A percentile compares a stretch with the other conserved stretches of the same genome.
Evolutionary conservation across 2,888 invertebrate species (phyloP).

Genomic region (Glyphotaelius pellucidus): DNA sequence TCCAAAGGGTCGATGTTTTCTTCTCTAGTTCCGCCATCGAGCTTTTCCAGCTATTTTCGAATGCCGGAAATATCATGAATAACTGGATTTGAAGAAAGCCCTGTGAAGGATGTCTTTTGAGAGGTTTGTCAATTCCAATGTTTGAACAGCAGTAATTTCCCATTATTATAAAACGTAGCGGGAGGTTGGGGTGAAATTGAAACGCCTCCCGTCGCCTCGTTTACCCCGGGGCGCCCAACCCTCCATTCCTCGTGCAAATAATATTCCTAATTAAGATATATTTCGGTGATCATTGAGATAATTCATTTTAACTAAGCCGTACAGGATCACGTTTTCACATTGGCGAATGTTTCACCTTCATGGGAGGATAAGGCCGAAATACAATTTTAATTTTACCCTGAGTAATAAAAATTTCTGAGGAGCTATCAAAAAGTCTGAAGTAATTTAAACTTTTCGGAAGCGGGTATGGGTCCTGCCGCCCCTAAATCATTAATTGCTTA

Average conservation of each 20-base stretch:
- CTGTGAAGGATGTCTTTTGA: neutral
- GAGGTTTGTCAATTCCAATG: neutral
- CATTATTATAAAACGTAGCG: neutral
- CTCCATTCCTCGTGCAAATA: neutral
- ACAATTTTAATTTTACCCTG: neutral
- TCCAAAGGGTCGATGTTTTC: neutral
- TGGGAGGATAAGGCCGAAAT: neutral
- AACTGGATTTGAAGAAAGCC: neutral
- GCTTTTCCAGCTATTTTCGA: neutral
- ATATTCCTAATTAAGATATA: slow-evolving; percentile 13
- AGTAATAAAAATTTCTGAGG: too few species aligned
- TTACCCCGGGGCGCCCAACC: neutral
- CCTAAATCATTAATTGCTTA: too few species aligned
- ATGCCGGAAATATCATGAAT: neutral
- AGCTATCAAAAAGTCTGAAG: too few species aligned
- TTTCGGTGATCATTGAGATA: neutral
- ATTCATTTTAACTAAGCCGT: slow-evolving; percentile 6
- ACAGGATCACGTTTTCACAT: neutral
- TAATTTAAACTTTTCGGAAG: too few species aligned
- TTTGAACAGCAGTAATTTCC: neutral
- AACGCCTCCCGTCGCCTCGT: neutral
- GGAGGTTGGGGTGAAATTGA: slow-evolving; percentile 5
- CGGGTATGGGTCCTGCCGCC: too few species aligned
- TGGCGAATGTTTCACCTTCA: neutral
- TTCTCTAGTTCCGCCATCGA: neutral